phyloP scores from a whole-genome alignment of 2,113 vertebrate genomes.

The Ceyx margarethae region DNA sequence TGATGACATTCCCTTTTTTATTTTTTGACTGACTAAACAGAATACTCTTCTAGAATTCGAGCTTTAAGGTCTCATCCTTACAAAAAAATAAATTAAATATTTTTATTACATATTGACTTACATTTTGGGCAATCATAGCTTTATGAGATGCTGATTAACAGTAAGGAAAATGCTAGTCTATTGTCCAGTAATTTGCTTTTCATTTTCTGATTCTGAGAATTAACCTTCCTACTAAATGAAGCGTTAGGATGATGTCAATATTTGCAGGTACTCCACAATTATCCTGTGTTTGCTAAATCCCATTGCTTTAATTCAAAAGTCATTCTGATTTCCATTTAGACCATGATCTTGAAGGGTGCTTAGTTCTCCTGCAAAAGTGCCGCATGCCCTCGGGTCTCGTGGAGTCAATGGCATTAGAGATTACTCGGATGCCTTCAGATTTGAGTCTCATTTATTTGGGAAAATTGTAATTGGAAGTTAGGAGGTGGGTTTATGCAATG shows the following conservation, averaged over 20 bases:
- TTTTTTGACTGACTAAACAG: neutral
- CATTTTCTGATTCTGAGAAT: constrained; percentile 49
- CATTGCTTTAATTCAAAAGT: constrained; percentile 47
- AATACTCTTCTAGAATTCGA: neutral
- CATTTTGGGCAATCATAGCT: neutral
- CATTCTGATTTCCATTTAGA: constrained; percentile 35
- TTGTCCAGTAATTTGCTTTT: constrained; percentile 52
- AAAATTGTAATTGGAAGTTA: neutral
- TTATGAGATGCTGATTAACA: constrained; percentile 18
- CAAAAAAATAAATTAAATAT: neutral
- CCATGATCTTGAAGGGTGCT: constrained; percentile 4
- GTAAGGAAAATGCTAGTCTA: neutral
- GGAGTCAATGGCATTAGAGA: neutral
- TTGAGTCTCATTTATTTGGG: neutral
- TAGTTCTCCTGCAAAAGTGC: neutral
- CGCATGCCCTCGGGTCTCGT: neutral
- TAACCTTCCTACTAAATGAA: constrained; percentile 43
- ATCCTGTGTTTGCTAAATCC: constrained; percentile 44
- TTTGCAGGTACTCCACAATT: constrained; percentile 58
- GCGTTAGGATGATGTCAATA: constrained; percentile 48
- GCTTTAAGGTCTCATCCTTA: neutral
- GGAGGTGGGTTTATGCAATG: neutral
- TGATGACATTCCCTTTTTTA: neutral
- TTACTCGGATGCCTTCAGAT: neutral
- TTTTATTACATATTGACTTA: constrained; percentile 20